A percentile compares a stretch with the other conserved stretches of the same genome.
These are phyloP conservation scores for Rhysida immarginata DNA, from an alignment of 1,140 invertebrate species.

Conservation along the genomic window DNA sequence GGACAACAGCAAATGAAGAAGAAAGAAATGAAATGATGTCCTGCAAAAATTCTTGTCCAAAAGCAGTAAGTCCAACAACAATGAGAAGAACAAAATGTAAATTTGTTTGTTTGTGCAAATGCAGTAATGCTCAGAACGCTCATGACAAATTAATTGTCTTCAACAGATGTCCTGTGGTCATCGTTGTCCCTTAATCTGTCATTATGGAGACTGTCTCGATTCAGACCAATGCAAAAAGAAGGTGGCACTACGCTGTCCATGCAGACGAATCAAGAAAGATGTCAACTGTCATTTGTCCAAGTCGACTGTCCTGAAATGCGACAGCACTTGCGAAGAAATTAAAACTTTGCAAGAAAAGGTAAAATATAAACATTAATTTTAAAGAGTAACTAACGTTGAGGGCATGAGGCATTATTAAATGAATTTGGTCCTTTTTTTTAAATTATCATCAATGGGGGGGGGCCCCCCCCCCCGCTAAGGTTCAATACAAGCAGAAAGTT, in stretches of 20 bases:
- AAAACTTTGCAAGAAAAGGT: not conserved
- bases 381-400: not conserved
- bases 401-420: not conserved
- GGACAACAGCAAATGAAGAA: constrained; percentile 36
- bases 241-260: constrained; percentile 58
- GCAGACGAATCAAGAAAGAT: constrained; percentile 60
- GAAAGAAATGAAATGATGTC: constrained; percentile 40
- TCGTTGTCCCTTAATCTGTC: constrained; percentile 56
- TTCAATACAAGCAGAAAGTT: too few relatives aligned
- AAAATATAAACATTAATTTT: not conserved
- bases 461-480: too few relatives aligned
- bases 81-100: too few relatives aligned
- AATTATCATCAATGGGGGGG: not conserved
- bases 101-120: too few relatives aligned
- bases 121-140: too few relatives aligned
- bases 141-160: too few relatives aligned
- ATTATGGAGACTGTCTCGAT: constrained; percentile 52
- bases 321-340: not conserved
- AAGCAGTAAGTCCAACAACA: constrained; percentile 41
- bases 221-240: constrained; percentile 57
- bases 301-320: not conserved
- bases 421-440: not conserved
- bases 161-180: constrained; percentile 43
- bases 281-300: constrained; percentile 40
- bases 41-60: constrained; percentile 72